phyloP scores from a whole-genome alignment of 2,797 vertebrate genomes.

The Clarias laeviceps region DNA sequence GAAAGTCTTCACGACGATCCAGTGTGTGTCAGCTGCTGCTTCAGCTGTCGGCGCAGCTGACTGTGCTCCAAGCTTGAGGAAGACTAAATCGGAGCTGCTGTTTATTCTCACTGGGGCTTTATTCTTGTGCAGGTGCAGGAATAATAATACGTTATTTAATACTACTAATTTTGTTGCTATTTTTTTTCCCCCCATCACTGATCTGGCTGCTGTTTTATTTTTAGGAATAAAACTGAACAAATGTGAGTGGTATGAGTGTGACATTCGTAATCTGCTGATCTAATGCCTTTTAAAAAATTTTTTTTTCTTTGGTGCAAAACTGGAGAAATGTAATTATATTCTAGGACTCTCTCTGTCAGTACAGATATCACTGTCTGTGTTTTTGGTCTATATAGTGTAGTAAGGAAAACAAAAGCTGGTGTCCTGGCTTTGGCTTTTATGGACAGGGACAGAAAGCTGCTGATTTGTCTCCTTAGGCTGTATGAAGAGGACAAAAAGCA shows the following conservation, averaged over 20 bases:
- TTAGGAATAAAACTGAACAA: neutral
- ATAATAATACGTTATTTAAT: neutral
- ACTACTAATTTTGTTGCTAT: neutral
- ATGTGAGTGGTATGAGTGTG: neutral
- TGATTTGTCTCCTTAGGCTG: neutral
- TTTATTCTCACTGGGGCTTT: slow-evolving; percentile 11
- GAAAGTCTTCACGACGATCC: neutral
- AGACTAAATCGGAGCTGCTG: slow-evolving; percentile 11
- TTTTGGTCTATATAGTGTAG: neutral
- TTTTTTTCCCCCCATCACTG: neutral
- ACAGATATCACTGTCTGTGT: neutral
- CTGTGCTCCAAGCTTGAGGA: neutral
- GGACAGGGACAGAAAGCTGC: neutral
- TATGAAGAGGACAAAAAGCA: neutral
- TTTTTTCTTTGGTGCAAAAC: neutral
- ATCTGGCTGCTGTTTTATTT: slow-evolving; percentile 5
- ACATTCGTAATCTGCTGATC: neutral
- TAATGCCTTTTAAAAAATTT: neutral
- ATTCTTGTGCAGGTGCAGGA: slow-evolving; percentile 7
- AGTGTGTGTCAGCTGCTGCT: slow-evolving; percentile 29
- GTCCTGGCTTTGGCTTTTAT: neutral
- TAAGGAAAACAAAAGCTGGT: neutral
- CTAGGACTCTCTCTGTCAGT: neutral
- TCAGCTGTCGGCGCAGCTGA: slow-evolving; percentile 28
- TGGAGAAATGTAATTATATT: neutral